Conservation (phyloP, 2,888 invertebrate genomes). For the Adineta ricciae region DNA sequence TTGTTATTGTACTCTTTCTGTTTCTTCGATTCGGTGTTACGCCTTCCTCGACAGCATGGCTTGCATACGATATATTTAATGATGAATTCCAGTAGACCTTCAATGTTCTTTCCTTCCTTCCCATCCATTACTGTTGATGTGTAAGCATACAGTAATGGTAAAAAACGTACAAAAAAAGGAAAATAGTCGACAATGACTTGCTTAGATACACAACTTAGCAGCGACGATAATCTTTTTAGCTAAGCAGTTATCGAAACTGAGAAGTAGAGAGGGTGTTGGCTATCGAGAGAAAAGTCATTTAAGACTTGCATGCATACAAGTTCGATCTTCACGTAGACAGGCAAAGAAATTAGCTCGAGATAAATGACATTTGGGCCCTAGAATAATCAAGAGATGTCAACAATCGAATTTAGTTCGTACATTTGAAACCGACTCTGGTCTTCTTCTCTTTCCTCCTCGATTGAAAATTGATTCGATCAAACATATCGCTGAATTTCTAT, state of each 20-base stretch:
- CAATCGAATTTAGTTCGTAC: background rate
- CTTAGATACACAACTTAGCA: background rate
- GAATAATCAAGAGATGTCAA: background rate
- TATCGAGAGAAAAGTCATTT: too few relatives aligned
- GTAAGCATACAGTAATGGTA: background rate
- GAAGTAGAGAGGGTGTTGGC: too few relatives aligned
- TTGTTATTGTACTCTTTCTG: background rate
- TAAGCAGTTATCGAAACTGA: background rate
- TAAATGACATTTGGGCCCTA: background rate
- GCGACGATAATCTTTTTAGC: too few relatives aligned
- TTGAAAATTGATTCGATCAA: background rate
- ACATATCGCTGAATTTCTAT: background rate
- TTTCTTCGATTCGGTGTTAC: background rate
- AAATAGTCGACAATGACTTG: background rate
- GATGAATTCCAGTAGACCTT: background rate
- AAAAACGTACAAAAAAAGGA: background rate
- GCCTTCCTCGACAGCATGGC: background rate
- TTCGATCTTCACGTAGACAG: background rate
- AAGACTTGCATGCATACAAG: background rate
- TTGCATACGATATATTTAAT: background rate
- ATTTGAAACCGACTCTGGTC: too few relatives aligned
- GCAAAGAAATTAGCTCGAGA: background rate
- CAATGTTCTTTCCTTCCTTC: background rate
- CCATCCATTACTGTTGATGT: background rate
- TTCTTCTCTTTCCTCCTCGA: background rate